A percentile compares a stretch with the other conserved stretches of the same genome.
These are phyloP conservation scores for Thamnophis sirtalis DNA, from an alignment of 2,113 vertebrate species.

Conservation along the genomic window DNA sequence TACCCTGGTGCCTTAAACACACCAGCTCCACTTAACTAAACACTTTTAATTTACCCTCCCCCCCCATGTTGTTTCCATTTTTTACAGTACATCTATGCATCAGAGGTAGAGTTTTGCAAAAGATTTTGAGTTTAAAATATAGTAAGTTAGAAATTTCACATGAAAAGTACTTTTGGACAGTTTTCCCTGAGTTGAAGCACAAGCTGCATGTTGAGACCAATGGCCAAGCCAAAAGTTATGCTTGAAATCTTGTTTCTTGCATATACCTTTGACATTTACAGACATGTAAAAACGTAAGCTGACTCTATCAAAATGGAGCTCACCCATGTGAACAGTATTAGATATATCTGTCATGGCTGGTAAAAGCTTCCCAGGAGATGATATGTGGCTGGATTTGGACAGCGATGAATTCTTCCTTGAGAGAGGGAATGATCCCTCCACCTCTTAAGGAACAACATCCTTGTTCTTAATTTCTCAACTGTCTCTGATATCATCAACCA, in stretches of 20 bases:
- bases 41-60: neutral
- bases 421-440: neutral
- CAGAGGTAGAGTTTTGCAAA: neutral
- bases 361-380: neutral
- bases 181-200: neutral
- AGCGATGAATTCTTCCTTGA: neutral
- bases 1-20: neutral
- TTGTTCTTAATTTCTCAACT: neutral
- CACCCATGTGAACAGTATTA: neutral
- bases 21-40: neutral
- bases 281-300: neutral
- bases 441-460: neutral
- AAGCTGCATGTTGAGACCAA: neutral
- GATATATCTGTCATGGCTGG: neutral
- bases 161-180: neutral
- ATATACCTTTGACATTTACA: neutral
- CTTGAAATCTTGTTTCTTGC: neutral
- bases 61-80: neutral
- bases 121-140: neutral
- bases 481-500: neutral
- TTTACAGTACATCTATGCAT: neutral
- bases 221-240: neutral
- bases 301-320: neutral
- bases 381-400: neutral
- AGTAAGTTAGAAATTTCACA: neutral